Evolutionary conservation across 2,888 invertebrate species (phyloP).

Genomic region (Drosophila imparisetae): DNA sequence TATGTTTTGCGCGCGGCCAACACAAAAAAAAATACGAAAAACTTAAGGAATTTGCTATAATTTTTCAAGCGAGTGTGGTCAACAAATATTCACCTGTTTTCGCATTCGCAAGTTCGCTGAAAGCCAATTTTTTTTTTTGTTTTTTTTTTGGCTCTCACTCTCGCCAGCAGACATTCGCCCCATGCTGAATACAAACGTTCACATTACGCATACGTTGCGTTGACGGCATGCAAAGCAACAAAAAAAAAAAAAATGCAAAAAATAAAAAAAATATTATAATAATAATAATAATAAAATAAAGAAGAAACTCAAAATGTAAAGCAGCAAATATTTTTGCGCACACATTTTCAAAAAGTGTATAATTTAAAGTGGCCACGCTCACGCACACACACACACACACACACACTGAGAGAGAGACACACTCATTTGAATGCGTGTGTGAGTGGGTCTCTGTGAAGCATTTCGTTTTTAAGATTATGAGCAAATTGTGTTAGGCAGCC

Average conservation of each 20-base stretch:
- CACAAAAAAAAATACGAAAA: constrained; percentile 8
- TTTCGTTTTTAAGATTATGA: constrained; percentile 75
- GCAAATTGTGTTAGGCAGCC: constrained; percentile 74
- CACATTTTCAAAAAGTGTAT: constrained; percentile 56
- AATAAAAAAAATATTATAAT: constrained; percentile 7
- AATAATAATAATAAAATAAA: constrained; percentile 39
- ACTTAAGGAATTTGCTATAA: constrained; percentile 46
- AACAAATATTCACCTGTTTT: constrained; percentile 69
- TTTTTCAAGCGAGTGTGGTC: constrained; percentile 54
- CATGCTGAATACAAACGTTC: constrained; percentile 51
- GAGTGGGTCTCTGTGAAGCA: constrained; percentile 46
- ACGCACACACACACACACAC: constrained; percentile 18
- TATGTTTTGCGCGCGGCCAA: constrained; percentile 50
- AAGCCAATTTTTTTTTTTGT: constrained; percentile 33
- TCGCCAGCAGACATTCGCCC: constrained; percentile 2
- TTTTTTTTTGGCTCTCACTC: background rate
- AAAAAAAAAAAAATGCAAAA: constrained; percentile 10
- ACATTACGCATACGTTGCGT: constrained; percentile 75
- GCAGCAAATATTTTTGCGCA: constrained; percentile 55
- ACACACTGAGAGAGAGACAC: background rate
- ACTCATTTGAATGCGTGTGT: constrained; percentile 13
- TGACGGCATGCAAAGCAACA: constrained; percentile 49
- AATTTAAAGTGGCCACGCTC: constrained; percentile 58
- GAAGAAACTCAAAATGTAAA: constrained; percentile 67
- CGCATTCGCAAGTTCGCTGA: constrained; percentile 63